Evolutionary conservation across 2,888 invertebrate genomes (phyloP), one percentile per base, ranked within the genome.

Genomic region (Aelia acuminata): DNA sequence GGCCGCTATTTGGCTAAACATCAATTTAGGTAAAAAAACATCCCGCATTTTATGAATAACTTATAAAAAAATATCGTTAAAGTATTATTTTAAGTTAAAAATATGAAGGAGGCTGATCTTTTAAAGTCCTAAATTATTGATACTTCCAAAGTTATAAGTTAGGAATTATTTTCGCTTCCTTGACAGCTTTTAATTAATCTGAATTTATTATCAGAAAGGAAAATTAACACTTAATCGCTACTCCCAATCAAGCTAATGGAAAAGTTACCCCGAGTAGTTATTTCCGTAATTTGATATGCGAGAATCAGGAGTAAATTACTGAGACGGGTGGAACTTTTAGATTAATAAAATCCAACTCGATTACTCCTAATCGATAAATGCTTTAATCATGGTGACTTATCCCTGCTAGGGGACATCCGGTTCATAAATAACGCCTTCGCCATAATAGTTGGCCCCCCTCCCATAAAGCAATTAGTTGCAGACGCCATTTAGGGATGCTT

Each of bases 401-500:
- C n/a, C 39, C 80, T 43, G 70, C 35, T 70, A 35, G 80, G 80
- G 43, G 43, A 43, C 43, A 22, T 43, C 80, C 80, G 80, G 80
- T 80, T 10, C 43, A 80, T 80, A 80, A 80, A 80, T 80, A 80
- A 80, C 80, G 8, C 80, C 80, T 43, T 80, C n/a, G 22, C 13
- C 22, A 8, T 22, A 80, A 80, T 80, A 39, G 39, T 22, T 80
- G 43, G 39, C 11, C 80, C 8, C 80, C 10, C 39, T n/a, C 15
- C 80, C 80, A 80, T 80, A 39, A 80, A 80, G 39, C 43, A 80
- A 80, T 80, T 80, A 80, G 80, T 15, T 80, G 63, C 63, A 63
- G 63, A 7, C 15, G 31, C 80, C 80, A 43, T 80, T 80, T 43
- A 43, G 80, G 20, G 3, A 80, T n/a, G 39, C 80, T 39, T 43